Conservation (phyloP, 2,797 vertebrate genomes). For the Neosilurus hyrtlii region DNA sequence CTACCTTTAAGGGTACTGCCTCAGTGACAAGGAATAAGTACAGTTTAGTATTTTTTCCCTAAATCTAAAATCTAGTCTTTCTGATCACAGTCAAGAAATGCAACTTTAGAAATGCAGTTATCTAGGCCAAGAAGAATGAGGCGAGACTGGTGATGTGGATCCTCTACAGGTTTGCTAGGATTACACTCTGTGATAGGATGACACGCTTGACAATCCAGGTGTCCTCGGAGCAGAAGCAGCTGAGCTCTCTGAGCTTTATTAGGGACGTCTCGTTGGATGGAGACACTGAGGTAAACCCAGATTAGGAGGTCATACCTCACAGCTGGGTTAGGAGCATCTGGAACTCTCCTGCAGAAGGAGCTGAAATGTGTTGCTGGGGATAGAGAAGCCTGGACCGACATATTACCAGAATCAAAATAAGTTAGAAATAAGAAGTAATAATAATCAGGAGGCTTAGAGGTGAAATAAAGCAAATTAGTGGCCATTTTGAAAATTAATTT, state of each 20-base stretch:
- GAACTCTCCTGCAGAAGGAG: neutral
- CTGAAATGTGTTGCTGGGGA: neutral
- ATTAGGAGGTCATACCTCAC: neutral
- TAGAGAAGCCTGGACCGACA: neutral
- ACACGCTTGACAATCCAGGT: neutral
- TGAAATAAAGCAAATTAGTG: neutral
- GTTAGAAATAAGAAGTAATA: neutral
- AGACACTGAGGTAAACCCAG: neutral
- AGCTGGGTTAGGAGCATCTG: neutral
- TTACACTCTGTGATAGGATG: neutral
- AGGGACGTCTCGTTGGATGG: neutral
- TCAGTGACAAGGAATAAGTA: neutral
- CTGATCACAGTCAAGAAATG: neutral
- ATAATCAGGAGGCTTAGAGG: neutral
- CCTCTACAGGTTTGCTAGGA: neutral
- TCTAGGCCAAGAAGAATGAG: neutral
- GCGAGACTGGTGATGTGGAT: neutral
- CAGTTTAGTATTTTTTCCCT: neutral
- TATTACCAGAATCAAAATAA: neutral
- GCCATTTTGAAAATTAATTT: neutral
- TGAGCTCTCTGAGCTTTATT: neutral
- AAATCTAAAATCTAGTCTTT: neutral
- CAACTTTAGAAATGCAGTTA: no score
- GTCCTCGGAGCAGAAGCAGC: neutral
- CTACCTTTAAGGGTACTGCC: neutral